Percentiles rank a stretch among this genome's conserved stretches.
Evolutionary conservation across 2,113 vertebrate genomes (phyloP).

Genomic region (Crotalus viridis): DNA sequence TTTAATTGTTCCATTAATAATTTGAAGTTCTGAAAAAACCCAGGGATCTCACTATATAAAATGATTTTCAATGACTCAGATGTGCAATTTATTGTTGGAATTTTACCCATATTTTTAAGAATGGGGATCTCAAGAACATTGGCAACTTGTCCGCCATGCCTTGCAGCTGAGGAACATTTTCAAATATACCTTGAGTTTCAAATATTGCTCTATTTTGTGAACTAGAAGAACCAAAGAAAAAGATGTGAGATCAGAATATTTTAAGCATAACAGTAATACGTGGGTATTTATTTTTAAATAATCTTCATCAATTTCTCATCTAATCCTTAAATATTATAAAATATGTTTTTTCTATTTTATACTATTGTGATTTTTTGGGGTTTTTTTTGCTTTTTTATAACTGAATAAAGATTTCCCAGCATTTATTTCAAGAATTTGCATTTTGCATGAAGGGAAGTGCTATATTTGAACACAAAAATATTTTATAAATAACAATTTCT

Average conservation of each 20-base stretch:
- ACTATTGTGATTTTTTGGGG: not conserved
- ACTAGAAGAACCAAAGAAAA: not conserved
- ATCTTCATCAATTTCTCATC: not conserved
- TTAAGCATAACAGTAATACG: constrained; percentile 7
- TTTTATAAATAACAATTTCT: not conserved
- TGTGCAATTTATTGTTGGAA: constrained; percentile 53
- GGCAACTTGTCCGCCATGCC: not conserved
- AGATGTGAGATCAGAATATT: constrained; percentile 12
- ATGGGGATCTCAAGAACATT: constrained; percentile 29
- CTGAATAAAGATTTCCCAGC: not conserved
- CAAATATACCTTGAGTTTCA: constrained; percentile 41
- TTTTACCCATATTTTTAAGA: not conserved
- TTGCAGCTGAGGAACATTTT: not conserved
- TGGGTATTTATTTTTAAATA: constrained; percentile 20
- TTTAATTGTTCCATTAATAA: constrained; percentile 67
- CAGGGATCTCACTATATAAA: constrained; percentile 44
- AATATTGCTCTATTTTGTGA: constrained; percentile 23
- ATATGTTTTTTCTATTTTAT: not conserved
- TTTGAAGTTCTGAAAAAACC: constrained; percentile 52
- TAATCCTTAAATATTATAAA: not conserved
- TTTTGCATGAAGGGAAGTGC: constrained; percentile 21
- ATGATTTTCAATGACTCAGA: constrained; percentile 44
- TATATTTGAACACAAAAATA: not conserved
- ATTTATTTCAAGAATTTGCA: constrained; percentile 7
- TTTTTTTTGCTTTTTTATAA: not conserved